These are phyloP conservation scores for Mico argentatus DNA, from an alignment of 2,797 vertebrate genomes.

Conservation along the genomic window DNA sequence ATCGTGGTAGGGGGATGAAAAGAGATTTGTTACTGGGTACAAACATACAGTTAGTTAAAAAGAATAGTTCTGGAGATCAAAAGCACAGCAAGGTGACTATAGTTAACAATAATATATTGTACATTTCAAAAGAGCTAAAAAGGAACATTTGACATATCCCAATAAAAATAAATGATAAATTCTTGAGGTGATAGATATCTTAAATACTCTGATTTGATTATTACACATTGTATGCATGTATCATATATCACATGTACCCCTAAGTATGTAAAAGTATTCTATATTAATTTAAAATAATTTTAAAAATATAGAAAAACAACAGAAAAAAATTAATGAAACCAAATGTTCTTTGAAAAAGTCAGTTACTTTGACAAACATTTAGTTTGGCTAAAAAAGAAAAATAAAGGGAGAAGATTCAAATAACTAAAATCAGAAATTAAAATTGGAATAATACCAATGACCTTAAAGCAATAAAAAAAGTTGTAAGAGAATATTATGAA, in stretches of 20 bases:
- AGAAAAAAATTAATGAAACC: neutral
- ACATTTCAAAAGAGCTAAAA: neutral
- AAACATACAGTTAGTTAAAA: neutral
- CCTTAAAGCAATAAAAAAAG: neutral
- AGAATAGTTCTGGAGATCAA: neutral
- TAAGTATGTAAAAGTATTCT: neutral
- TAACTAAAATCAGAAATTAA: neutral
- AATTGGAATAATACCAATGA: neutral
- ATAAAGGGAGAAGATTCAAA: neutral
- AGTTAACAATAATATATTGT: neutral
- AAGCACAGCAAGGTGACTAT: neutral
- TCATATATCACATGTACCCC: neutral
- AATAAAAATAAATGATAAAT: neutral
- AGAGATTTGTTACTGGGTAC: neutral
- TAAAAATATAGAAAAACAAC: neutral
- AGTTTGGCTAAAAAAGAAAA: neutral
- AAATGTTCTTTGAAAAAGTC: neutral
- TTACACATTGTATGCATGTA: neutral
- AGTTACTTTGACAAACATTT: neutral
- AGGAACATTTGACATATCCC: neutral
- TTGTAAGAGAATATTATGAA: neutral
- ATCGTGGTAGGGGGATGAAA: neutral
- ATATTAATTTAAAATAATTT: neutral
- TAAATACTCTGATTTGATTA: neutral
- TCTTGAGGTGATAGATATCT: neutral